Evolutionary conservation across 2,113 vertebrate species (phyloP), one percentile per base, ranked within the genome.

Genomic region (Eudyptes chrysolophus): DNA sequence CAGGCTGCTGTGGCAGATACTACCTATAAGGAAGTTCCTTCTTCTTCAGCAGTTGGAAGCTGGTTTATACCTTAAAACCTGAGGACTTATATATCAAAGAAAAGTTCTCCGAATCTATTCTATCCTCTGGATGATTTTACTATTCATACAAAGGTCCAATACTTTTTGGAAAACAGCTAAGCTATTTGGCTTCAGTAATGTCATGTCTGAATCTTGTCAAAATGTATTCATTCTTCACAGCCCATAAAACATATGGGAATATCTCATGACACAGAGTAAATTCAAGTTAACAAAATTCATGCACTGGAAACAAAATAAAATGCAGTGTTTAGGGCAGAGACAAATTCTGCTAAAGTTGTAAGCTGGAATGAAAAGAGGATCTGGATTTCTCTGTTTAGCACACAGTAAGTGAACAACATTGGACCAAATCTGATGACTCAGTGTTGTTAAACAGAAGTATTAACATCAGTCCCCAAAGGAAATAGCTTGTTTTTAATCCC

Each of bases 171-270:
- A 93, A 84, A 58, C 24, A 89, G 38, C 21, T 58, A 90, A 94
- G 22, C 9, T 62, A 10, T 60, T 95, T 95, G 83, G 48, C 72
- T 90, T 90, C 60, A 42, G 30, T 60, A 52, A 44, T 60, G 30
- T 79, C 89, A 94, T 68, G 64, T 71, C 65, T 93, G 68, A 83
- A 69, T 76, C 55, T 84, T 95, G 48, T 81, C 40, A 94, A 88
- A 86, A 90, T 42, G 14, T 57, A 40, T 84, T 88, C 60, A 16
- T 25, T 70, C 72, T 70, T 84, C 36, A 55, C 13, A 95, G 64
- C 17, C 42, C 34, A 22, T 88, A 85, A 86, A 87, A 84, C 30
- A 68, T 70, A 82, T 10, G 46, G 22, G 38, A 90, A 62, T 90
- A 66, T 55, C 38, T 77, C 66, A 69, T 36, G 34, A 30, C 36